Percentiles rank a stretch among this genome's conserved stretches.
These are phyloP conservation scores for Paelopatides confundens DNA, from an alignment of 53 echinoderm and acorn worm species.

Conservation along the genomic window DNA sequence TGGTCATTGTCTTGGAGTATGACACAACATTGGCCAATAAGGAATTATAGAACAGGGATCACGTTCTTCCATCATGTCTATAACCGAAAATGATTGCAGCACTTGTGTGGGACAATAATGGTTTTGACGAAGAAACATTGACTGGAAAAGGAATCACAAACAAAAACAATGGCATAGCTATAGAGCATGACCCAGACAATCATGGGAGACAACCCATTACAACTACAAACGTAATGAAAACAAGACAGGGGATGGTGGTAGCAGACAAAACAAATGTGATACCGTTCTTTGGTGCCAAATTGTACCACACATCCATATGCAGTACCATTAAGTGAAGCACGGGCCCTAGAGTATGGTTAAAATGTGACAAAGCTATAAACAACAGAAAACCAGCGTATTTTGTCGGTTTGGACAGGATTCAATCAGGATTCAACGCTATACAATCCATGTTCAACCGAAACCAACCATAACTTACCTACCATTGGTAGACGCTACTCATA, in stretches of 20 bases:
- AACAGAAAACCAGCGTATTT: slow-evolving; percentile 29
- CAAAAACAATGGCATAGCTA: slow-evolving; percentile 78
- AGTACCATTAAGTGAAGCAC: background rate
- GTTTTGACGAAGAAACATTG: slow-evolving; percentile 67
- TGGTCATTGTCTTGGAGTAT: slow-evolving; percentile 69
- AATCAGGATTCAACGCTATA: slow-evolving; percentile 53
- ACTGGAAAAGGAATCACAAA: slow-evolving; percentile 75
- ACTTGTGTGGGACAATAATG: slow-evolving; percentile 77
- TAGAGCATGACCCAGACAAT: slow-evolving; percentile 60
- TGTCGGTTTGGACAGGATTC: slow-evolving; percentile 67
- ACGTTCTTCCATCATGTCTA: background rate
- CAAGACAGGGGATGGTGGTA: slow-evolving; percentile 39
- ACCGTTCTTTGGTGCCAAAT: slow-evolving; percentile 61
- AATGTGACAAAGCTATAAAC: slow-evolving; percentile 11
- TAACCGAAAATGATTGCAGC: slow-evolving; percentile 58
- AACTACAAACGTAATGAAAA: slow-evolving; percentile 47
- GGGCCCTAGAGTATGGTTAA: background rate
- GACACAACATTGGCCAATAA: slow-evolving; percentile 68
- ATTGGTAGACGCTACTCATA: slow-evolving; percentile 67
- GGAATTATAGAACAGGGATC: background rate
- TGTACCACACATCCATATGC: background rate
- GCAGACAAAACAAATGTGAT: slow-evolving; percentile 41
- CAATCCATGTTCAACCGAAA: slow-evolving; percentile 26
- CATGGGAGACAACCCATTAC: background rate
- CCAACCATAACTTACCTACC: slow-evolving; percentile 71